These are phyloP conservation scores for Cyrtonyx montezumae DNA, from an alignment of 2,113 vertebrate genomes.

Conservation along the genomic window DNA sequence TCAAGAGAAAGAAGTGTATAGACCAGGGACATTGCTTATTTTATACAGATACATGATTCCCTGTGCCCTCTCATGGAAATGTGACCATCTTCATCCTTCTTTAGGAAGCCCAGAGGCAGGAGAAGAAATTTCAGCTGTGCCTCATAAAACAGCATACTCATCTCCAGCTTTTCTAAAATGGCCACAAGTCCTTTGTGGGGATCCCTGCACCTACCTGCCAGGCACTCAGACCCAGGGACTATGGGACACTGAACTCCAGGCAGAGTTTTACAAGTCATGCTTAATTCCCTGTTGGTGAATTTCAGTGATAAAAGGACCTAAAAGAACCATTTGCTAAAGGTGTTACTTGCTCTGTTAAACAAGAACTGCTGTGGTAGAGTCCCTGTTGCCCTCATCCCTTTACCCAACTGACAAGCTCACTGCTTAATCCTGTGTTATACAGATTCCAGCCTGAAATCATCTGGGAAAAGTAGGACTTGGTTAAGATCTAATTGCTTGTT, in stretches of 20 bases:
- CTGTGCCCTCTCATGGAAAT: background rate
- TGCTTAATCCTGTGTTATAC: background rate
- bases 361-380: background rate
- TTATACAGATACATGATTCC: background rate
- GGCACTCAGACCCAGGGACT: background rate
- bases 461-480: background rate
- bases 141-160: background rate
- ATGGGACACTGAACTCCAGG: background rate
- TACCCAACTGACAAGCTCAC: background rate
- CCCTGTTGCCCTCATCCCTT: background rate
- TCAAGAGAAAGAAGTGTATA: background rate
- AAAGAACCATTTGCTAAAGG: background rate
- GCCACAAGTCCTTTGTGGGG: background rate
- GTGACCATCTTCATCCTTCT: background rate
- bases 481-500: background rate
- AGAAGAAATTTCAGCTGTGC: background rate
- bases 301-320: background rate
- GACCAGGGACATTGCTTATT: background rate
- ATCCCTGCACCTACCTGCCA: background rate
- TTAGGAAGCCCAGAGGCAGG: background rate
- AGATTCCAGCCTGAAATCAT: background rate
- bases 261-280: background rate
- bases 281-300: background rate
- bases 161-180: background rate
- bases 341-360: background rate